Evolutionary conservation across 2,888 invertebrate species (phyloP), one percentile per base, ranked within the genome.

Genomic region (Leptinotarsa haldemani): DNA sequence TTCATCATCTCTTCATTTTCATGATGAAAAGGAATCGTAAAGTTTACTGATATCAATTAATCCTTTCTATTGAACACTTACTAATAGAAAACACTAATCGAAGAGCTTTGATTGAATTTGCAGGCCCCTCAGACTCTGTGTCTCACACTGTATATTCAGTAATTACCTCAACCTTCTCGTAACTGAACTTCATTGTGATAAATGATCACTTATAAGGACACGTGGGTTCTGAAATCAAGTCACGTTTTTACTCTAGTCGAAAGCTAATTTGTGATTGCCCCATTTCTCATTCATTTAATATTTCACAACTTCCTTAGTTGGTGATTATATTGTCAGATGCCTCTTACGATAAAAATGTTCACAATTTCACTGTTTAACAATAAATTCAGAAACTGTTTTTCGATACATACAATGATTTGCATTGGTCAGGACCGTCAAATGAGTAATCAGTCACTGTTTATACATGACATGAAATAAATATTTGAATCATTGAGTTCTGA

Each of bases 191-290:
- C 9, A 53, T 18, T 12, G 20, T 3, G 18, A 53, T 53, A 12
- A 53, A 18, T 53, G 53, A 2, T 20, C n/a, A 53, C 20, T 53
- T 3, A 2, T 1, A 20, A 53, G 20, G 53, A n/a, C 5, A 7
- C 30, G 30, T 53, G 9, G 12, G 18, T 18, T 53, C 53, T 16
- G 20, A 20, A 53, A 7, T 5, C 53, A 7, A 53, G 53, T 53
- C 53, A 53, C 53, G 53, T 53, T 53, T 53, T 53, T 53, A 53
- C 53, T 53, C 53, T 53, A 20, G 2, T 7, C 53, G 20, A 53
- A 53, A 18, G 20, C 20, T 18, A 53, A 53, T 53, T 20, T 22
- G 53, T 53, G 20, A 53, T 53, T 53, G 53, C 20, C 12, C 20
- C 18, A n/a, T 53, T 53, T 53, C 53, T 5, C 12, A 12, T 20